These are phyloP conservation scores for Calonectris borealis DNA, from an alignment of 2,113 vertebrate genomes.

Conservation along the genomic window DNA sequence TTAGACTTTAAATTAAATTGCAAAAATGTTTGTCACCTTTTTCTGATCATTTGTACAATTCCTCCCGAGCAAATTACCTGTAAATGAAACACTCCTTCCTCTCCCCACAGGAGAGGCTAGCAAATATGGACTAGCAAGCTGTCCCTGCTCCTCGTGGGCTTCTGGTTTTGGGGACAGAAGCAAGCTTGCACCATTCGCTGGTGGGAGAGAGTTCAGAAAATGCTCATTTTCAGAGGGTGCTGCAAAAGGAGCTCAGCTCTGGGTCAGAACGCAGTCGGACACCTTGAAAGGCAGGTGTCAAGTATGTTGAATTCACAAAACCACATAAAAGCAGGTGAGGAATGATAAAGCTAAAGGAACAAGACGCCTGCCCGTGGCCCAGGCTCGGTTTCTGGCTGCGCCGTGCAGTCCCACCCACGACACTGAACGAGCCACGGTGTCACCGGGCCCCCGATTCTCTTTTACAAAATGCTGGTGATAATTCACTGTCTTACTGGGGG, in stretches of 20 bases:
- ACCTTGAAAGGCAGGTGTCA: not conserved
- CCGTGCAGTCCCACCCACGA: not conserved
- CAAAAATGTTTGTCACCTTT: not conserved
- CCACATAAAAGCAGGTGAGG: not conserved
- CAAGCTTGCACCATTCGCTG: accelerated
- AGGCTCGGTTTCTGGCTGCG: not conserved
- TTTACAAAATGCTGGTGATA: accelerated
- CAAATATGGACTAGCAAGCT: accelerated
- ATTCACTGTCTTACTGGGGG: not conserved
- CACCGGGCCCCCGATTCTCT: not conserved
- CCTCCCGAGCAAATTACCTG: not conserved
- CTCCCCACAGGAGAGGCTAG: not conserved
- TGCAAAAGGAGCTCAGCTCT: not conserved
- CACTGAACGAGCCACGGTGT: not conserved
- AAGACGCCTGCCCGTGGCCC: not conserved
- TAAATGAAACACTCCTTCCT: not conserved
- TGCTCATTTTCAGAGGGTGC: accelerated
- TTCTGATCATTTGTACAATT: not conserved
- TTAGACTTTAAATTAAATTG: not conserved
- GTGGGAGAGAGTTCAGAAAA: not conserved
- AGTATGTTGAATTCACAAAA: accelerated
- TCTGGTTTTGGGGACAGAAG: not conserved
- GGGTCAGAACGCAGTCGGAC: not conserved
- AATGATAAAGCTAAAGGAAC: not conserved
- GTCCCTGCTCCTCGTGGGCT: no score